Evolutionary conservation across 2,797 vertebrate genomes (phyloP), one percentile per base, ranked within the genome.

Genomic region (Okamejei kenojei): DNA sequence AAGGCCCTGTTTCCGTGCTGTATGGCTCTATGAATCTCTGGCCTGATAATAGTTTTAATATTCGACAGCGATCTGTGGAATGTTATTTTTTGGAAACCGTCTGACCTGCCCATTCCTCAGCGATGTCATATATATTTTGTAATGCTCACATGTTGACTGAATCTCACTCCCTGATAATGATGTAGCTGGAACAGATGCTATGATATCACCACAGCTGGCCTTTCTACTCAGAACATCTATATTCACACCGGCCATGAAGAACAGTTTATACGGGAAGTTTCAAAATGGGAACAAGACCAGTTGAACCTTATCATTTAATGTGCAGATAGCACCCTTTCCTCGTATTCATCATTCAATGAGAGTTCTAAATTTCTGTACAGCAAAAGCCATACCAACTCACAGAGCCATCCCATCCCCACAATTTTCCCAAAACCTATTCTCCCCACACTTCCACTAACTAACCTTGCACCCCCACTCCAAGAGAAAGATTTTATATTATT

Each of bases 191-290:
- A 58, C 38, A 54, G 90, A 76, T 54, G 21, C 38, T 15, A 76
- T 92, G 90, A 92, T 76, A 21, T 92, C 90, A 92, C 11, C 90
- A n/a, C 71, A 92, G 71, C 38, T 92, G 90, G 76, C 23, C 23
- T 92, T 76, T 92, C 71, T 54, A 92, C 38, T 74, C 71, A 74
- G 29, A 92, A 92, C 90, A 92, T 92, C 90, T 92, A 71, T 92
- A 92, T 45, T 38, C 71, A 10, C 54, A 92, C 45, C 45, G 35
- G 73, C 68, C 71, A 26, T 29, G 68, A 91, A 73, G 88, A 91
- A 71, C 35, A 38, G 35, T 54, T 92, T n/a, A 29, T n/a, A 29
- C 8, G 23, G 9, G 9, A 54, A 45, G 68, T 74, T 29, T 74
- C 9, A 92, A 92, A 54, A 76, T 74, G 35, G 35, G 71, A 58